These are phyloP conservation scores for Lasioglossum morio DNA, from an alignment of 2,888 invertebrate species.

Conservation along the genomic window DNA sequence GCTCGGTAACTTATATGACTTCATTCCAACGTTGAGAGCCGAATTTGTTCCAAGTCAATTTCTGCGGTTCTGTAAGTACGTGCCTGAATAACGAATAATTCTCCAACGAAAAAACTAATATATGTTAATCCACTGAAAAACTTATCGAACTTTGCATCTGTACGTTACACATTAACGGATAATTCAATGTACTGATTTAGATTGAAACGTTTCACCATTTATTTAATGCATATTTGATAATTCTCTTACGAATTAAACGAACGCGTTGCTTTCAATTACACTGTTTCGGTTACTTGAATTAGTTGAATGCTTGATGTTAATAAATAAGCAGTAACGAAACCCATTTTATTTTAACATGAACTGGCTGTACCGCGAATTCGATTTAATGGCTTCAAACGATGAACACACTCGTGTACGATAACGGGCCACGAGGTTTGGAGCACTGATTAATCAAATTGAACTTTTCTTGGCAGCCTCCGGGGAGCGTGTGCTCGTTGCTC, in stretches of 20 bases:
- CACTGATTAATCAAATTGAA: no score
- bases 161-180: not conserved
- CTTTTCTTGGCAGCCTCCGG: no score
- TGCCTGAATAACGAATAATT: not conserved
- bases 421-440: no score
- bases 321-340: not conserved
- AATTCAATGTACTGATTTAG: not conserved
- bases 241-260: not conserved
- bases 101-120: not conserved
- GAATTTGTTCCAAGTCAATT: slow-evolving; percentile 5
- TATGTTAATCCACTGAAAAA: no score
- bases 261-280: not conserved
- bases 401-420: not conserved
- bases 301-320: not conserved
- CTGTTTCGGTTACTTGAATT: not conserved
- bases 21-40: not conserved
- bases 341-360: not conserved
- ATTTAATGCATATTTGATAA: not conserved
- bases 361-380: not conserved
- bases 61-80: not conserved
- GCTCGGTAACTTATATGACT: slow-evolving; percentile 13
- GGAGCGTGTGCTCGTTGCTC: no score
- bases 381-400: not conserved
- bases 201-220: not conserved
- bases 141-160: not conserved